Base-by-base conservation (phyloP, 2,888 invertebrate species). In the Diarsia mendica region DNA sequence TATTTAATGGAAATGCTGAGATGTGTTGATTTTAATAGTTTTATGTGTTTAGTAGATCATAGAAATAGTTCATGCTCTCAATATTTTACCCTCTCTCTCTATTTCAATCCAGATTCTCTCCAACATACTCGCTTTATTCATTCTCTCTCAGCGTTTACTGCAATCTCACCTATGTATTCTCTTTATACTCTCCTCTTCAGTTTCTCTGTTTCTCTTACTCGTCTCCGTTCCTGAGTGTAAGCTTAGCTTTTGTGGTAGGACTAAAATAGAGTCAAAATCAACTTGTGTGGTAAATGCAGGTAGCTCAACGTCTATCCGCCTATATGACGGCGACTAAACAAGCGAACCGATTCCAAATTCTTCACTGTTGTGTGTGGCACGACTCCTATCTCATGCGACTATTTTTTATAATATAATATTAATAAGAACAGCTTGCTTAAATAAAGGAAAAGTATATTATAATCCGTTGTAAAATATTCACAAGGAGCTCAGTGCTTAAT, bases 1-100 rank as follows among this genome's bases (percentile, higher is more conserved):
- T 82, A 79, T 82, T 78, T 75, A 75, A 72, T 64, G 69, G 48
- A 65, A 53, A 75, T 55, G 58, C 20, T 64, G 64, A 68, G 9
- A 10, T 39, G 44, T 49, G 39, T 64, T 58, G 11, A 15, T 48
- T 49, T 51, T 55, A 67, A 72, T 80, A 72, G 70, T 75, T 72
- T 66, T 55, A 28, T 39, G 5, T 48, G 20, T n/a, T 69, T 53
- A 46, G 0, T 64, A 49, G 15, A n/a, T 48, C 10, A 20, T 33
- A 48, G 15, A 58, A 49, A 28, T 28, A 1, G 0, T 33, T 51
- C 44, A 20, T 23, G 5, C 2, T 33, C 9, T n/a, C 1, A 11
- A 55, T 13, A 11, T 9, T 55, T 23, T 55, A 55, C 23, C 23
- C 23, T 53, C n/a, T 23, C n/a, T 13, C 23, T 55, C 0, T 55